A percentile compares a stretch with the other conserved stretches of the same genome.
Evolutionary conservation across 2,113 vertebrate species (phyloP).

Genomic region (Otolemur garnettii): DNA sequence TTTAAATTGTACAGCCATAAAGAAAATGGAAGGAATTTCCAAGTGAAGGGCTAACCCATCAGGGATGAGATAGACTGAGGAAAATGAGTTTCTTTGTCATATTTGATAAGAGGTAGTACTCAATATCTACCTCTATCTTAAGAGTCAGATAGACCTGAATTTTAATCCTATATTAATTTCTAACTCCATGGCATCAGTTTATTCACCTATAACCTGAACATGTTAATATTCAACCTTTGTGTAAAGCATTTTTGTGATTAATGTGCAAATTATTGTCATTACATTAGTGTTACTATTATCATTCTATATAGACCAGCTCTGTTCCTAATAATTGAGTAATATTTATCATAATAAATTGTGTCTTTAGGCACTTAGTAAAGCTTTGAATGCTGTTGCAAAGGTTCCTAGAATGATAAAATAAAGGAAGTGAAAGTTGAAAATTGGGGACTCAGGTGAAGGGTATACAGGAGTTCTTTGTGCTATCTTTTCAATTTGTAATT

Average conservation of each 20-base stretch:
- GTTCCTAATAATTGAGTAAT: not conserved
- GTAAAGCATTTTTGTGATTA: not conserved
- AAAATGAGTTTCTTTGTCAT: not conserved
- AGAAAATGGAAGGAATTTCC: not conserved
- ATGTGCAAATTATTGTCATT: slow-evolving; percentile 6
- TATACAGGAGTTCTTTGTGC: not conserved
- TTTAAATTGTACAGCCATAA: not conserved
- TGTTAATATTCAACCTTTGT: not conserved
- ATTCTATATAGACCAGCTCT: not conserved
- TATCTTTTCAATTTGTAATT: not conserved
- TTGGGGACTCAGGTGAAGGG: not conserved
- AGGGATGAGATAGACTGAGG: not conserved
- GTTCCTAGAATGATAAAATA: not conserved
- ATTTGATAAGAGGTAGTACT: not conserved
- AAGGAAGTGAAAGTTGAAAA: not conserved
- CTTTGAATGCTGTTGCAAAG: not conserved
- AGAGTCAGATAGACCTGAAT: not conserved
- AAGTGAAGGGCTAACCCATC: not conserved
- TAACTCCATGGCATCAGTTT: not conserved
- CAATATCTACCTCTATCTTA: not conserved
- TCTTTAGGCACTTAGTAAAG: slow-evolving; percentile 31
- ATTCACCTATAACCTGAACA: not conserved
- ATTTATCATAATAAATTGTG: slow-evolving; percentile 23
- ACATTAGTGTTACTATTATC: not conserved
- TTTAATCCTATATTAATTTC: not conserved